Conservation (phyloP, 2,797 vertebrate species). For the Hafferia zeledoni region DNA sequence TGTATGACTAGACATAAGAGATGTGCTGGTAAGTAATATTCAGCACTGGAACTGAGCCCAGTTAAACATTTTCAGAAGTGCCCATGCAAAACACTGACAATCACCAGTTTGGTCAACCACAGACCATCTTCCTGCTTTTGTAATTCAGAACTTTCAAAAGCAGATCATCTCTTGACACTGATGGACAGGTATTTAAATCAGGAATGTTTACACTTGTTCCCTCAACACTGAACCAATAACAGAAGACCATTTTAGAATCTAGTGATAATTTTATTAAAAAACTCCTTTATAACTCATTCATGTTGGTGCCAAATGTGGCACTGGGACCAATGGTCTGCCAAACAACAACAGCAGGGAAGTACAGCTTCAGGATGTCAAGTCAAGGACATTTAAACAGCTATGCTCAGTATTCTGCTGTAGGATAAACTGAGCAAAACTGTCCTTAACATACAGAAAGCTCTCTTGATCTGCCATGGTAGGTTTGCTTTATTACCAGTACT, state of each 20-base stretch:
- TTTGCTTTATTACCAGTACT: neutral
- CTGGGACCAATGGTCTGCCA: neutral
- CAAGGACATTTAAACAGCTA: neutral
- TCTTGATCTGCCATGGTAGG: neutral
- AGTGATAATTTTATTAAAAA: neutral
- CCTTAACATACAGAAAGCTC: neutral
- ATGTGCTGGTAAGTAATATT: neutral
- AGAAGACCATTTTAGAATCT: neutral
- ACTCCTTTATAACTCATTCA: neutral
- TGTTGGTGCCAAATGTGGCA: neutral
- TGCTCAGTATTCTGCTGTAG: neutral
- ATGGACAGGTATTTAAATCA: neutral
- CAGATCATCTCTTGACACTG: rapidly evolving
- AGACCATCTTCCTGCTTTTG: neutral
- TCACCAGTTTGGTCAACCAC: neutral
- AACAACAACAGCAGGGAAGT: neutral
- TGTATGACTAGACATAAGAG: neutral
- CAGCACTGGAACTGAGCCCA: neutral
- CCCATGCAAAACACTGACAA: neutral
- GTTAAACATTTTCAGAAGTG: neutral
- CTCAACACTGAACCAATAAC: neutral
- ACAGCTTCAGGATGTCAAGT: neutral
- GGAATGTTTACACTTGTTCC: neutral
- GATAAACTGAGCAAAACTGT: neutral
- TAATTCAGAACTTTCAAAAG: neutral